Base-by-base conservation (phyloP, 92 coral and sea anemone species). In the Phenganax stokvisi region DNA sequence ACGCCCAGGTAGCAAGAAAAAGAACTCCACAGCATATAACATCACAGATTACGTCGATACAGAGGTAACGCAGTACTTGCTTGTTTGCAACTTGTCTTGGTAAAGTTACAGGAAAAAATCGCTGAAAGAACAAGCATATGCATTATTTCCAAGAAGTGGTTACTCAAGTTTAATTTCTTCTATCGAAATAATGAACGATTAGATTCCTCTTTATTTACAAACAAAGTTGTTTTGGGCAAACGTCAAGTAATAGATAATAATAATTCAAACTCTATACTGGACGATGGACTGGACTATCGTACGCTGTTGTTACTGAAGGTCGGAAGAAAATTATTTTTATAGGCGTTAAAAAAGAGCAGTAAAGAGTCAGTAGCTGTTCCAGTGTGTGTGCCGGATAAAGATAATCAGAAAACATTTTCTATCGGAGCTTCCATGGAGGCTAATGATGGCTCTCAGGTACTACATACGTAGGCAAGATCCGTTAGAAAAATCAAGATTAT, bases 21-120 rank as follows among this genome's bases (percentile, higher is more conserved):
- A 20, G 56, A 65, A 61, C n/a, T 51, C 83, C 25, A 30, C 81
- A 12, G 37, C 30, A 11, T 79, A 79, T 51, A 65, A 79, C 62
- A 79, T 79, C 57, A 63, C 73, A 44, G 83, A 79, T 31, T 79
- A 79, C 68, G 83, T 79, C 8, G 83, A 79, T 56, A 12, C 57
- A 3, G 83, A 79, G 83, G 83, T 79, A 37, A 57, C 7, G 63
- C 17, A 28, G 67, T 61, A 15, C 25, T 12, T 61, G 67, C 13
- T 17, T 61, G 25, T 61, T 61, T 61, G 0, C 6, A 61, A 61
- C 28, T 28, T 0, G 25, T 15, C 7, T n/a, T 59, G 12, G 65
- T 59, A 13, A 25, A n/a, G 65, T 59, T 15, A 59, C 20, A n/a
- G 20, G 20, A 59, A 59, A 10, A 13, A 25, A 13, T 59, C 20